A percentile compares a stretch with the other conserved stretches of the same genome.
Evolutionary conservation across 2,113 vertebrate species (phyloP).

Genomic region (Gopherus evgoodei): DNA sequence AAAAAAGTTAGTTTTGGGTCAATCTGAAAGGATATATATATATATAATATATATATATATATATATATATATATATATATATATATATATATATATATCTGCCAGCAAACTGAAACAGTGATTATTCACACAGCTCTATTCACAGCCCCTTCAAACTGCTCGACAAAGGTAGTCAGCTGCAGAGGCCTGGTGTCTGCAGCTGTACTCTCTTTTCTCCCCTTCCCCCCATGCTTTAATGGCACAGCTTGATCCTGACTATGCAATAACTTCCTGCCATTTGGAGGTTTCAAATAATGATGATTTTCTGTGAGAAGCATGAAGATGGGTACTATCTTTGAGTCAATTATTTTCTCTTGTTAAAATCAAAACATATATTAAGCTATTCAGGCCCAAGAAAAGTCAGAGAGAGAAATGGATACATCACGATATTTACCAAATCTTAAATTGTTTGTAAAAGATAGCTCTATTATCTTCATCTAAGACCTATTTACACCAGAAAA

Average conservation of each 20-base stretch:
- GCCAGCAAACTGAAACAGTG: background rate
- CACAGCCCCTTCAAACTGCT: background rate
- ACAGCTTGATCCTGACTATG: background rate
- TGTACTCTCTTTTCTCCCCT: background rate
- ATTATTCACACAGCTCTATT: background rate
- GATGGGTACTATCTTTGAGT: background rate
- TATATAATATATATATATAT: too few species aligned
- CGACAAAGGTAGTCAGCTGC: background rate
- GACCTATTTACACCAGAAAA: background rate
- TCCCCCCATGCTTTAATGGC: background rate
- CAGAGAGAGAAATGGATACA: background rate
- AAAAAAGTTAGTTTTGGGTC: background rate
- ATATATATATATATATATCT: too few species aligned
- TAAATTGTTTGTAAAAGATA: background rate
- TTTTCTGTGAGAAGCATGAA: background rate
- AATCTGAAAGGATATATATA: background rate
- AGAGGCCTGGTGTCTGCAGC: fast-evolving
- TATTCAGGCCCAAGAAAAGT: background rate
- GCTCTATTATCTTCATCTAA: background rate
- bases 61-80: too few species aligned
- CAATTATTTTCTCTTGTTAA: background rate
- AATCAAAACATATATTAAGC: background rate
- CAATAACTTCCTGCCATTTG: background rate
- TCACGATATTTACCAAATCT: background rate
- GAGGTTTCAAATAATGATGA: background rate